Evolutionary conservation across 2,888 invertebrate species (phyloP).

Genomic region (Drosophila nigritarsus): DNA sequence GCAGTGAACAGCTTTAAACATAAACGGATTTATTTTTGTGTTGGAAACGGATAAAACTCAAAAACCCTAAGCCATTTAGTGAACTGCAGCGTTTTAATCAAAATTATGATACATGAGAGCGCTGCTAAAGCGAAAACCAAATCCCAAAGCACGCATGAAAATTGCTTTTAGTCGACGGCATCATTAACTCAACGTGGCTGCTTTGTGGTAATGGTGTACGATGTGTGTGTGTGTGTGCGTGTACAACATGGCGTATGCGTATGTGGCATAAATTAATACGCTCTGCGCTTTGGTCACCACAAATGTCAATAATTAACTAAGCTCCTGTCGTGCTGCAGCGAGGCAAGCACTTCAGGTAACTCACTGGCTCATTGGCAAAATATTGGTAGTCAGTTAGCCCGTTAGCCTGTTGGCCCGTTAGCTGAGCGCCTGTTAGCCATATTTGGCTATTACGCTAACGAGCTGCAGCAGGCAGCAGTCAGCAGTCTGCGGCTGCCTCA

Average conservation of each 20-base stretch:
- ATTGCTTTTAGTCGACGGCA: slow-evolving; percentile 14
- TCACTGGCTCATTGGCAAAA: slow-evolving; percentile 42
- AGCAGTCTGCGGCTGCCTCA: slow-evolving; percentile 15
- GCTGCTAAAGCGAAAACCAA: slow-evolving; percentile 2
- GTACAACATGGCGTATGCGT: slow-evolving; percentile 42
- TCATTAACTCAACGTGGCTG: slow-evolving; percentile 37
- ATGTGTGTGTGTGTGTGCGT: background rate
- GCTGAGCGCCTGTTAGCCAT: slow-evolving; percentile 17
- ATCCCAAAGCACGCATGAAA: slow-evolving; percentile 15
- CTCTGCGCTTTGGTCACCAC: slow-evolving; percentile 42
- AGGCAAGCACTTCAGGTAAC: slow-evolving; percentile 14
- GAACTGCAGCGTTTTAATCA: slow-evolving; percentile 18
- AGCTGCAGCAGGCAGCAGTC: slow-evolving; percentile 47
- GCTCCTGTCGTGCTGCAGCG: slow-evolving; percentile 36
- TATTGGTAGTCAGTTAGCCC: slow-evolving; percentile 23
- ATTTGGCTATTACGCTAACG: slow-evolving; percentile 55
- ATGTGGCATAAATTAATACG: slow-evolving; percentile 66
- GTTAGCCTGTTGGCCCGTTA: slow-evolving; percentile 9
- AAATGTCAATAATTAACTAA: slow-evolving; percentile 72
- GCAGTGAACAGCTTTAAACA: background rate
- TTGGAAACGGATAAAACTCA: background rate
- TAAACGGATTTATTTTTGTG: background rate
- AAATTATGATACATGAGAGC: slow-evolving; percentile 12
- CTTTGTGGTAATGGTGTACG: slow-evolving; percentile 22
- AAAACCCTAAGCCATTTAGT: slow-evolving; percentile 14